Evolutionary conservation across 2,888 invertebrate species (phyloP).

Genomic region (Monochamus alternatus): DNA sequence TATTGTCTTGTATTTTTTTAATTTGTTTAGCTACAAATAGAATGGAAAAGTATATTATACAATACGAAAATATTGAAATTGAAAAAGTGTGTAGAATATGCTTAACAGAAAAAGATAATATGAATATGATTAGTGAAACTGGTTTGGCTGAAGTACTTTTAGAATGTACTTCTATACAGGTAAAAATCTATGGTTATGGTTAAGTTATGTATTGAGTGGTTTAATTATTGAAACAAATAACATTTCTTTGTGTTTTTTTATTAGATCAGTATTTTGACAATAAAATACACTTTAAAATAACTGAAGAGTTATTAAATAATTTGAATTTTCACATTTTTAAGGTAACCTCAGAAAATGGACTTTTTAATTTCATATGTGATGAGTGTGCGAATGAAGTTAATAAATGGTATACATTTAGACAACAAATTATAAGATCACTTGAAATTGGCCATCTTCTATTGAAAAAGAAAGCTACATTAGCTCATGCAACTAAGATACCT

Average conservation of each 20-base stretch:
- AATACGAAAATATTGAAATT: constrained; percentile 55
- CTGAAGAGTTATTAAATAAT: not conserved
- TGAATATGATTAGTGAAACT: constrained; percentile 54
- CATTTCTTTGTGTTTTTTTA: too few species aligned
- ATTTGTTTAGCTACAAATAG: too few species aligned
- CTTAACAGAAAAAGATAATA: constrained; percentile 54
- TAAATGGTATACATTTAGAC: constrained; percentile 57
- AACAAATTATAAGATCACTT: constrained; percentile 53
- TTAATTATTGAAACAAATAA: too few species aligned
- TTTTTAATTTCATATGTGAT: constrained; percentile 54
- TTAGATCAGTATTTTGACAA: not conserved
- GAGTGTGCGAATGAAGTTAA: constrained; percentile 56
- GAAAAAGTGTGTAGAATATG: constrained; percentile 57
- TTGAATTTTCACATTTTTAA: constrained; percentile 25
- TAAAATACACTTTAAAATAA: not conserved
- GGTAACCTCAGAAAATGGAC: constrained; percentile 52
- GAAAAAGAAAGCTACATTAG: constrained; percentile 44
- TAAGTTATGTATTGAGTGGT: not conserved
- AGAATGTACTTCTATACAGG: constrained; percentile 58
- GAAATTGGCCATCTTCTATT: constrained; percentile 55
- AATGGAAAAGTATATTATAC: constrained; percentile 30
- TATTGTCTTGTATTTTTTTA: too few species aligned
- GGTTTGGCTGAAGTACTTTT: constrained; percentile 56
- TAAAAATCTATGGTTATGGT: constrained; percentile 32
- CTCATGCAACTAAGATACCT: not conserved